Evolutionary conservation across 2,797 vertebrate genomes (phyloP).

Genomic region (Yasuhikotakia modesta): DNA sequence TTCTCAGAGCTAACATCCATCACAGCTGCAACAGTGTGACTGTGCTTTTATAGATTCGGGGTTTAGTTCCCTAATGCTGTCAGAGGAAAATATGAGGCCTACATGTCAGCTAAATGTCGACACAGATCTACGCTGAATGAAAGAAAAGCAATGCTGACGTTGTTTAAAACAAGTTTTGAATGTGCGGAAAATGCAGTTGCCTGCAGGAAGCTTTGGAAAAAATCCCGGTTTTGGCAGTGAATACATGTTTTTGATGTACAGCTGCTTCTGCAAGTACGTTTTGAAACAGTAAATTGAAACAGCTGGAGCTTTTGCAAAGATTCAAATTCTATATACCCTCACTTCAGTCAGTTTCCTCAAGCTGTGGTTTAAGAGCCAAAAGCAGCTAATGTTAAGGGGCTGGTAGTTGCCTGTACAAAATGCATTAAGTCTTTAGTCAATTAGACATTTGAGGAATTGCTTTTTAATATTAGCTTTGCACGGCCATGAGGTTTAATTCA

Average conservation of each 20-base stretch:
- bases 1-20: slow-evolving; percentile 13
- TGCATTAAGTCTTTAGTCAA: slow-evolving; percentile 1
- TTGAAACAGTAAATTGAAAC: slow-evolving; percentile 49
- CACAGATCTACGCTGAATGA: slow-evolving; percentile 46
- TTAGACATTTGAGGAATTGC: slow-evolving; percentile 14
- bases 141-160: slow-evolving; percentile 39
- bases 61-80: slow-evolving; percentile 36
- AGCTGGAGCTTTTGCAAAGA: slow-evolving; percentile 51
- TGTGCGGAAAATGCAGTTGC: slow-evolving; percentile 46
- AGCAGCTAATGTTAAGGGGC: slow-evolving; percentile 4
- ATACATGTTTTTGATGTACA: slow-evolving; percentile 55
- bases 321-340: slow-evolving; percentile 35
- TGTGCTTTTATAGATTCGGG: slow-evolving; percentile 26
- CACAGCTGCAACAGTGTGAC: slow-evolving; percentile 7
- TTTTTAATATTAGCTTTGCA: slow-evolving; percentile 28
- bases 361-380: slow-evolving; percentile 22
- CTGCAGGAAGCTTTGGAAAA: slow-evolving; percentile 53
- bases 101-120: slow-evolving; percentile 46
- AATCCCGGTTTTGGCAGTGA: slow-evolving; percentile 51
- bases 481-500: neutral
- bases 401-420: neutral
- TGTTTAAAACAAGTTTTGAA: slow-evolving; percentile 40
- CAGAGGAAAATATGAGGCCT: slow-evolving; percentile 23
- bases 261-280: slow-evolving; percentile 49
- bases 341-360: slow-evolving; percentile 22